These are phyloP conservation scores for Siniperca undulata DNA, from an alignment of 2,797 vertebrate species.

Conservation along the genomic window DNA sequence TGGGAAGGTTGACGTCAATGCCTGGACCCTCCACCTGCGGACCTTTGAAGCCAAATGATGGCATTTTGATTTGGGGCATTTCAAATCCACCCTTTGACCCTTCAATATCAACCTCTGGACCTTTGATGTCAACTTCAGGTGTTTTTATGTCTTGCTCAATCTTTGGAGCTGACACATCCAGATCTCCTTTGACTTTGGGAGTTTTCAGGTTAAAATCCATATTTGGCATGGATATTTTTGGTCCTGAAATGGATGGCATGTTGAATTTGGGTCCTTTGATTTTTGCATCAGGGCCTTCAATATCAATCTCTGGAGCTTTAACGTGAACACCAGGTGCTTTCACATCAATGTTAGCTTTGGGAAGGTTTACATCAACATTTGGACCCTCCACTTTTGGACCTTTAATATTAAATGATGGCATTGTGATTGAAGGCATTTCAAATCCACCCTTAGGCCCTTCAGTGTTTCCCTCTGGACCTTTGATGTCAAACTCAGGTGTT, in stretches of 20 bases:
- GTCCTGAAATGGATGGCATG: conserved; percentile 44
- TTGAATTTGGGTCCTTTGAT: conserved; percentile 40
- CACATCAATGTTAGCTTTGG: conserved; percentile 19
- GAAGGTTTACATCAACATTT: conserved; percentile 35
- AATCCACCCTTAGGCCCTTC: conserved; percentile 26
- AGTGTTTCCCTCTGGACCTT: conserved; percentile 34
- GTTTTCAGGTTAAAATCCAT: conserved; percentile 48
- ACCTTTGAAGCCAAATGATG: neutral
- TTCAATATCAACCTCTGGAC: conserved; percentile 15
- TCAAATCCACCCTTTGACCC: neutral
- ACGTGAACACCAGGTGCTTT: conserved; percentile 24
- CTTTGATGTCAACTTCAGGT: conserved; percentile 43
- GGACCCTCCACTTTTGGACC: conserved; percentile 35
- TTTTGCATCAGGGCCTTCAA: conserved; percentile 21
- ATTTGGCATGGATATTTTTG: conserved; percentile 40
- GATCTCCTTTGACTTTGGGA: conserved; percentile 34
- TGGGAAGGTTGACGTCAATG: conserved; percentile 24
- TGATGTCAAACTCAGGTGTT: conserved; percentile 6
- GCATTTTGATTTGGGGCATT: conserved; percentile 3
- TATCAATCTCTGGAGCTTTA: neutral
- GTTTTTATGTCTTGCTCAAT: conserved; percentile 1
- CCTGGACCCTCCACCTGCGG: neutral
- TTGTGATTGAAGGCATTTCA: conserved; percentile 38
- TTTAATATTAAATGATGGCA: conserved; percentile 45
- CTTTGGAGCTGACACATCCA: conserved; percentile 38